phyloP scores from a whole-genome alignment of 2,113 vertebrate species.

The Carassius gibelio region DNA sequence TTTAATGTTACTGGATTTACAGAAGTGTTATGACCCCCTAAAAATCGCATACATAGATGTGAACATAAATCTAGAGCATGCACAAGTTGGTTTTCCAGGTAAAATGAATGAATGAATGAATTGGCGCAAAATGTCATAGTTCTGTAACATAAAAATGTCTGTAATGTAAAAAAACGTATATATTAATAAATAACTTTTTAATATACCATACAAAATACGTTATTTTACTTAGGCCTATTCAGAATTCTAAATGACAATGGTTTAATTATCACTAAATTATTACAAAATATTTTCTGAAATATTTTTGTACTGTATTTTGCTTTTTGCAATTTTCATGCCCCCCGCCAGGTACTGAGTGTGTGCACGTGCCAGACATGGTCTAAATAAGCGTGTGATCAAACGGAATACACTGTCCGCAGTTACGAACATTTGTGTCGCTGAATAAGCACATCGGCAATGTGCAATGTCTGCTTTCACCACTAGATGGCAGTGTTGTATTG shows the following conservation, averaged over 20 bases:
- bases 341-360: neutral
- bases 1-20: too few species aligned
- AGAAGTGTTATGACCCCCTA: too few species aligned
- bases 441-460: neutral
- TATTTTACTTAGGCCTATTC: neutral
- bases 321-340: neutral
- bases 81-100: neutral
- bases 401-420: neutral
- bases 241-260: too few species aligned
- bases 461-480: constrained; percentile 3
- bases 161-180: neutral
- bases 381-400: neutral
- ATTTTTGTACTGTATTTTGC: neutral
- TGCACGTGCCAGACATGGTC: neutral
- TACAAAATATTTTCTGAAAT: too few species aligned
- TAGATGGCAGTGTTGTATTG: constrained; percentile 53
- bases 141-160: neutral
- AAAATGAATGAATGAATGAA: neutral
- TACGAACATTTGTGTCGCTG: neutral
- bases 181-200: neutral
- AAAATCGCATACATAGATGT: neutral
- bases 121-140: neutral
- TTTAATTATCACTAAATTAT: too few species aligned
- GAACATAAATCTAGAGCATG: neutral
- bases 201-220: neutral